Percentiles rank a stretch among this genome's conserved stretches.
Conservation (phyloP, 2,888 invertebrate genomes). For the Pandemis heparana region DNA sequence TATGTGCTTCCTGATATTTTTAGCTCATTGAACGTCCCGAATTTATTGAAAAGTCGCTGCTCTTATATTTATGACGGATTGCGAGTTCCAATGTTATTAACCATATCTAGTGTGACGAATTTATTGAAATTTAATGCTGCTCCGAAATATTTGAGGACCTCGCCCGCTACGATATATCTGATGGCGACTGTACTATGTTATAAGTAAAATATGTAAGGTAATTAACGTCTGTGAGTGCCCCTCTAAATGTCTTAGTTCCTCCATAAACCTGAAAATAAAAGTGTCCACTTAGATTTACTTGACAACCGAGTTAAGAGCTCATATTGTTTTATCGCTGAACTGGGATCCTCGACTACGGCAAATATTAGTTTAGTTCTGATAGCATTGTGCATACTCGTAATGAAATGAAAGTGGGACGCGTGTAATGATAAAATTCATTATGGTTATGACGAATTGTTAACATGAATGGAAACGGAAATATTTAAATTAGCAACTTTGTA, state of each 20-base stretch:
- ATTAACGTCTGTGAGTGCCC: not conserved
- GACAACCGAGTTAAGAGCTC: not conserved
- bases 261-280: not conserved
- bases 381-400: conserved; percentile 18
- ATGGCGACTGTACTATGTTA: too few species aligned
- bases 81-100: too few species aligned
- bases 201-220: not conserved
- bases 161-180: too few species aligned
- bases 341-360: conserved; percentile 13
- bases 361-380: conserved; percentile 30
- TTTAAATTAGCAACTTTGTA: not conserved
- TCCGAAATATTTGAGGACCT: too few species aligned
- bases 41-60: too few species aligned
- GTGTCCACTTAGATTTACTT: not conserved
- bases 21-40: too few species aligned
- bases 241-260: not conserved
- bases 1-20: too few species aligned
- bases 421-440: conserved; percentile 9
- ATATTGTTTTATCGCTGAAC: conserved; percentile 14
- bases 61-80: too few species aligned
- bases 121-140: too few species aligned
- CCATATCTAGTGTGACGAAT: too few species aligned
- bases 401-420: conserved; percentile 6
- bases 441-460: not conserved
- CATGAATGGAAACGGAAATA: conserved; percentile 6